A percentile compares a stretch with the other conserved stretches of the same genome.
These are phyloP conservation scores for Ooceraea biroi DNA, from an alignment of 1,140 invertebrate species.

Conservation along the genomic window DNA sequence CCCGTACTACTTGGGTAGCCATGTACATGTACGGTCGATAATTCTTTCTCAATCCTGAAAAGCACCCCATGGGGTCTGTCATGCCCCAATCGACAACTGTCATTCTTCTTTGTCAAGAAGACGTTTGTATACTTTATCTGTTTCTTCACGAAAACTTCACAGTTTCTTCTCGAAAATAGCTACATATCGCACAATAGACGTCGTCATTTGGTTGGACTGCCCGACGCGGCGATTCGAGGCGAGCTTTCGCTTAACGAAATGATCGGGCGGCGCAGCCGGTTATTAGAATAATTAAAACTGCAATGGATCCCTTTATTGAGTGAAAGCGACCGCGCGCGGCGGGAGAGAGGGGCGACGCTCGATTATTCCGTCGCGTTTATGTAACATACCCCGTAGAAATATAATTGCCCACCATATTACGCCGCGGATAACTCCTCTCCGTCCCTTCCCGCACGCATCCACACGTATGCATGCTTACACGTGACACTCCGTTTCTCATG, in stretches of 20 bases:
- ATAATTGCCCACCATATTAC: conserved; percentile 52
- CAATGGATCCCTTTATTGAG: conserved; percentile 54
- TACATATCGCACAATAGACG: too few relatives aligned
- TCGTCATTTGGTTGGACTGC: too few relatives aligned
- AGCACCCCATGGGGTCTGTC: background rate
- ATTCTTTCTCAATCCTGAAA: conserved; percentile 28
- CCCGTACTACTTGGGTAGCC: background rate
- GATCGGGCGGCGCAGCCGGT: background rate
- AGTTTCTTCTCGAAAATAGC: too few relatives aligned
- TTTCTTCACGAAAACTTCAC: too few relatives aligned
- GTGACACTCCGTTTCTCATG: conserved; percentile 43
- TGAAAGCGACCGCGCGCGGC: conserved; percentile 55
- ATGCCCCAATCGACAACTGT: background rate
- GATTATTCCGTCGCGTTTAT: conserved; percentile 51
- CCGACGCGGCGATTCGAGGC: conserved; percentile 11
- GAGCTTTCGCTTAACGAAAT: background rate
- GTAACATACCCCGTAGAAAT: conserved; percentile 44
- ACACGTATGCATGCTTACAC: background rate
- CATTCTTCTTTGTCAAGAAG: too few relatives aligned
- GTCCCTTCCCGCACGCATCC: background rate
- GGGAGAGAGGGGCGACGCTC: conserved; percentile 13
- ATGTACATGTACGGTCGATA: background rate
- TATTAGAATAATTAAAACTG: conserved; percentile 57
- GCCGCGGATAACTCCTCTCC: background rate
- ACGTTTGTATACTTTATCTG: too few relatives aligned